Percentiles rank a stretch among this genome's conserved stretches.
Evolutionary conservation across 2,888 invertebrate genomes (phyloP).

Genomic region (Zaprionus bogoriensis): DNA sequence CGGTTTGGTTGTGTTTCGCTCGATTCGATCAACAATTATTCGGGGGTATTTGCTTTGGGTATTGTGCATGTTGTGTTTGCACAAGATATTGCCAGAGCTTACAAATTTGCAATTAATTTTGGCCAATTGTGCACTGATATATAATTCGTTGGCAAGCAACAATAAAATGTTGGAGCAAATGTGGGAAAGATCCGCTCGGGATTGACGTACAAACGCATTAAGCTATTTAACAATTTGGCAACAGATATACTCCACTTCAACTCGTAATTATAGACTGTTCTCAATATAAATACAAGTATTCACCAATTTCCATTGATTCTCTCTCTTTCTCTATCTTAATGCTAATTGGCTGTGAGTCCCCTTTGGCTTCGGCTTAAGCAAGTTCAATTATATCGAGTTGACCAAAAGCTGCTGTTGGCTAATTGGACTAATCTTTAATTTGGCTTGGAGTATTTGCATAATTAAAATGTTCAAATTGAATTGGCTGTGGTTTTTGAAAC

Average conservation of each 20-base stretch:
- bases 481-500: constrained; percentile 17
- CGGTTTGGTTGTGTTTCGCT: constrained; percentile 14
- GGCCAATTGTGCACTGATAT: constrained; percentile 28
- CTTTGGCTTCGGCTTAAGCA: not conserved
- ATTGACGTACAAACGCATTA: too few relatives aligned
- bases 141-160: not conserved
- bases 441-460: constrained; percentile 59
- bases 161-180: too few relatives aligned
- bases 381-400: constrained; percentile 27
- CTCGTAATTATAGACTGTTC: too few relatives aligned
- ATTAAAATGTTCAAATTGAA: constrained; percentile 56
- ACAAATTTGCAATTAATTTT: constrained; percentile 41
- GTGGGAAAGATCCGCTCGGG: too few relatives aligned
- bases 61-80: constrained; percentile 23
- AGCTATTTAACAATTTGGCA: too few relatives aligned
- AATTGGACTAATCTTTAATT: constrained; percentile 61
- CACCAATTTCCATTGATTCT: not conserved
- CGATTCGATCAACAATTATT: constrained; percentile 56
- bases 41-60: constrained; percentile 39
- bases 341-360: not conserved
- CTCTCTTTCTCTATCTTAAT: too few relatives aligned
- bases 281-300: too few relatives aligned
- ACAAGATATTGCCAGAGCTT: constrained; percentile 31
- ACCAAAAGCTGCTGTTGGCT: constrained; percentile 17
- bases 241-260: too few relatives aligned